Conservation (phyloP, 2,888 invertebrate genomes). For the Hypsopygia costalis region DNA sequence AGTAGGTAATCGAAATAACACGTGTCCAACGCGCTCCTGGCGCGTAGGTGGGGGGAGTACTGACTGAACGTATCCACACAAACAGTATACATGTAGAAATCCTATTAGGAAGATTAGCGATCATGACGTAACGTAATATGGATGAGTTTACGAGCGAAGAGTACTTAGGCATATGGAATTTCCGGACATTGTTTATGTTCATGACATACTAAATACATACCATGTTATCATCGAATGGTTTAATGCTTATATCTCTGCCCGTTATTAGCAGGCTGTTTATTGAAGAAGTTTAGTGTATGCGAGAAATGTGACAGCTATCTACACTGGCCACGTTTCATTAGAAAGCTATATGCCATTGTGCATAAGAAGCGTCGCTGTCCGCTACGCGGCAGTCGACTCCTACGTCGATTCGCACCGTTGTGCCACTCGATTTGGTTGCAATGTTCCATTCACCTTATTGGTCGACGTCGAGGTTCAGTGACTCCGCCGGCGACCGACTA, state of each 20-base stretch:
- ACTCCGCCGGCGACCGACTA: slow-evolving; percentile 66
- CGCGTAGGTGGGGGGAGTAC: slow-evolving; percentile 32
- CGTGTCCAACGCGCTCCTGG: slow-evolving; percentile 31
- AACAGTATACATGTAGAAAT: slow-evolving; percentile 38
- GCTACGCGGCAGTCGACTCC: slow-evolving; percentile 36
- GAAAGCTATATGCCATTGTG: slow-evolving; percentile 62
- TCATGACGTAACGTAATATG: slow-evolving; percentile 29
- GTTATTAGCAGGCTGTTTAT: too few species aligned
- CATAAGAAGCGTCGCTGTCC: slow-evolving; percentile 48
- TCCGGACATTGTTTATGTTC: too few species aligned
- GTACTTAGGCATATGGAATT: too few species aligned
- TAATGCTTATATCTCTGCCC: slow-evolving; percentile 7
- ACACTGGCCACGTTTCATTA: slow-evolving; percentile 55
- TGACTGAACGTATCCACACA: slow-evolving; percentile 21
- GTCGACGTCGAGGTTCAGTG: slow-evolving; percentile 72
- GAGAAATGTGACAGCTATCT: neutral
- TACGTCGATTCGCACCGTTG: slow-evolving; percentile 40
- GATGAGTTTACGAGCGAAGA: slow-evolving; percentile 24
- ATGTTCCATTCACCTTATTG: slow-evolving; percentile 77
- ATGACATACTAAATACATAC: too few species aligned
- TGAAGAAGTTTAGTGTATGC: too few species aligned
- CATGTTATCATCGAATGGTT: too few species aligned
- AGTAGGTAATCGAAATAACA: slow-evolving; percentile 33
- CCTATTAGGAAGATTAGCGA: slow-evolving; percentile 39
- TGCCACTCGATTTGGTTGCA: slow-evolving; percentile 63